These are phyloP conservation scores for Caiman crocodilus DNA, from an alignment of 2,797 vertebrate genomes.

Conservation along the genomic window DNA sequence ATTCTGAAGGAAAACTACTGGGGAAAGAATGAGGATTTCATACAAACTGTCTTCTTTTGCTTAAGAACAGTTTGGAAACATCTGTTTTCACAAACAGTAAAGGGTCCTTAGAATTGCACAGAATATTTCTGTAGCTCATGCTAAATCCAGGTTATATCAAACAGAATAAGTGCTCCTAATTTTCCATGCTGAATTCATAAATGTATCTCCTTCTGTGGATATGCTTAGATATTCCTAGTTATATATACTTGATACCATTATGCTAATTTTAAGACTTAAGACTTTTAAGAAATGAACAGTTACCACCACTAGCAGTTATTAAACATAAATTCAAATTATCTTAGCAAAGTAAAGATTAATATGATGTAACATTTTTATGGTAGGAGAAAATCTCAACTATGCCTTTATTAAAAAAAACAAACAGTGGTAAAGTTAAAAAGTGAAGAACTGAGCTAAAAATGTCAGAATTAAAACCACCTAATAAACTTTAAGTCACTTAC, in stretches of 20 bases:
- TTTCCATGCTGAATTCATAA: not conserved
- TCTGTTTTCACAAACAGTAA: not conserved
- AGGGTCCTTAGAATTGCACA: not conserved
- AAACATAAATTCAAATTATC: not conserved
- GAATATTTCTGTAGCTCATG: not conserved
- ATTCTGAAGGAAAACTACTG: not conserved
- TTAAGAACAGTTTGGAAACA: slow-evolving; percentile 1
- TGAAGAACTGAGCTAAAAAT: not conserved
- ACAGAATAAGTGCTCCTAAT: not conserved
- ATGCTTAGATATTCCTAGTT: not conserved
- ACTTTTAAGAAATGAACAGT: too few relatives aligned
- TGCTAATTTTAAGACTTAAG: not conserved
- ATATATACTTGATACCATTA: not conserved
- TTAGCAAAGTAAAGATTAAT: not conserved
- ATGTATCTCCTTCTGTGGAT: not conserved
- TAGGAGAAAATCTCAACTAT: not conserved
- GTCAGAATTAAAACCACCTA: not conserved
- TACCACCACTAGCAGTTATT: not conserved
- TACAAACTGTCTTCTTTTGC: not conserved
- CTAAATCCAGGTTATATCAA: not conserved
- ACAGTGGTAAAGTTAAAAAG: not conserved
- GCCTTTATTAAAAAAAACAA: not conserved
- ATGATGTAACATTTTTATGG: not conserved
- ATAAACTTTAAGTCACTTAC: not conserved
- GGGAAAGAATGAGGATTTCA: not conserved